phyloP scores from a whole-genome alignment of 2,113 vertebrate genomes.

The Rattus norvegicus region GRCr8 NC_086039.1:93174501-93175000 shows the following conservation, averaged over 20 bases:
- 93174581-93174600: too few species aligned
- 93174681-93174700: not conserved
- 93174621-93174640: too few species aligned
- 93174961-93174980: not conserved
- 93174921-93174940: not conserved
- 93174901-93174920: not conserved
- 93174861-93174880: not conserved
- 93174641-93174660: not conserved
- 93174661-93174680: not conserved
- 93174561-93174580: fast-evolving
- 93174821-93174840: not conserved
- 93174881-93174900: not conserved
- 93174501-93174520: not conserved
- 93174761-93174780: not conserved
- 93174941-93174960: not conserved
- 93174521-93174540: not conserved
- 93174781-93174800: not conserved
- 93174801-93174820: not conserved
- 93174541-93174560: not conserved
- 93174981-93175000: not conserved
- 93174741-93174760: not conserved
- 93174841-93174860: fast-evolving
- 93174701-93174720: not conserved
- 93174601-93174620: too few species aligned
- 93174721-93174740: not conserved